These are phyloP conservation scores for Argentina silus DNA, from an alignment of 2,797 vertebrate genomes.

Conservation along the genomic window DNA sequence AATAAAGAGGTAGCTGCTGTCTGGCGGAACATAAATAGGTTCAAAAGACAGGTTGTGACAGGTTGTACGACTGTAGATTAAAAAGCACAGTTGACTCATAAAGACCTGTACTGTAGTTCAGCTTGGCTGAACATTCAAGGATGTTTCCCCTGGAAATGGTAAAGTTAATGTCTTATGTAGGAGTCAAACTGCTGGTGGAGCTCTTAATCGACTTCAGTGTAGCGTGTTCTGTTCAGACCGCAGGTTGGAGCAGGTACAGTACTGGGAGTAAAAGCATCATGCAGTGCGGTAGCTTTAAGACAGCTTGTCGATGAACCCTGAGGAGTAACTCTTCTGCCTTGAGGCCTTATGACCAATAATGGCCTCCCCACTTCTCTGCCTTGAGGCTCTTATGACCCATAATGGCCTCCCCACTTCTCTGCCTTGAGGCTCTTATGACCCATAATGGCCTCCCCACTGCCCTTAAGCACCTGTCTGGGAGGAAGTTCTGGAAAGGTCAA, in stretches of 20 bases:
- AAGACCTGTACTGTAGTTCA: too few species aligned
- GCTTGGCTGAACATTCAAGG: too few species aligned
- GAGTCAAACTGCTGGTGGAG: background rate
- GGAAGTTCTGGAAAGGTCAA: slow-evolving; percentile 14
- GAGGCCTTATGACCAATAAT: too few species aligned
- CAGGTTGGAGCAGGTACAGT: slow-evolving; percentile 10
- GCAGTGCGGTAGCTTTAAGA: slow-evolving; percentile 14
- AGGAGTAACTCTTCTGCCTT: slow-evolving; percentile 7
- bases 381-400: background rate
- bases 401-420: background rate
- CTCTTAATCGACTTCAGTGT: background rate
- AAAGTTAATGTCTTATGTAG: too few species aligned
- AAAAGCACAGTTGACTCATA: too few species aligned
- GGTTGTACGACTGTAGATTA: too few species aligned
- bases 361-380: background rate
- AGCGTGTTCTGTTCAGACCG: background rate
- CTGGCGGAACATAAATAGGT: background rate
- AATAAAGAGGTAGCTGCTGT: background rate
- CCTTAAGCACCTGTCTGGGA: slow-evolving; percentile 21
- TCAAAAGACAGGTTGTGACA: background rate
- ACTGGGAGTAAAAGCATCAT: slow-evolving; percentile 8
- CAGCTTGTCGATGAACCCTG: slow-evolving; percentile 21
- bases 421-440: slow-evolving; percentile 29
- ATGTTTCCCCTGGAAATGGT: too few species aligned
- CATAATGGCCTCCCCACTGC: slow-evolving; percentile 5